phyloP scores from a whole-genome alignment of 2,888 invertebrate species.

The Nineta flava region DNA sequence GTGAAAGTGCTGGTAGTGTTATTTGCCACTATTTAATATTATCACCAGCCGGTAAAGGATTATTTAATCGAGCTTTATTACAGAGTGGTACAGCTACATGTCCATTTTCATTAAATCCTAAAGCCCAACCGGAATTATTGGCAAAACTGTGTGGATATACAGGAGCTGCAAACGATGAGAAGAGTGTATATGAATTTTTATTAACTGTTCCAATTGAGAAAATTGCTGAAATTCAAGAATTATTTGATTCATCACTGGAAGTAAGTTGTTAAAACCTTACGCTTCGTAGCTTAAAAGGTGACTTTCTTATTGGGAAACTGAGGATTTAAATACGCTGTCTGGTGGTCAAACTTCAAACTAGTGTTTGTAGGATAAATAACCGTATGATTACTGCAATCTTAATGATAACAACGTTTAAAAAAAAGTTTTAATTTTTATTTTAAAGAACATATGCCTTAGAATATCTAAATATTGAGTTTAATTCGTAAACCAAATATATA shows the following conservation, averaged over 20 bases:
- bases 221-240: background rate
- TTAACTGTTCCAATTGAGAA: background rate
- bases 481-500: too few species aligned
- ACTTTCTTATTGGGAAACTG: too few species aligned
- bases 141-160: background rate
- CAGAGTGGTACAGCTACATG: background rate
- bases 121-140: background rate
- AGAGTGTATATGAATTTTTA: background rate
- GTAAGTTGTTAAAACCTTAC: background rate
- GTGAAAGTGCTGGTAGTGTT: background rate
- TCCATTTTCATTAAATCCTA: background rate
- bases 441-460: too few species aligned
- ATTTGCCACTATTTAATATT: background rate
- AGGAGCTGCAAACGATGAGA: background rate
- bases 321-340: too few species aligned
- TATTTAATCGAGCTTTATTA: background rate
- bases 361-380: too few species aligned
- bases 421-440: too few species aligned
- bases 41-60: background rate
- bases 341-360: too few species aligned
- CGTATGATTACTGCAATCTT: too few species aligned
- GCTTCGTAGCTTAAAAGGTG: too few species aligned
- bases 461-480: too few species aligned
- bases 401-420: too few species aligned
- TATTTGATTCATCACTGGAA: background rate